Percentiles rank a stretch among this genome's conserved stretches.
Evolutionary conservation across 2,888 invertebrate species (phyloP).

Genomic region (Nephrotoma guestfalica): DNA sequence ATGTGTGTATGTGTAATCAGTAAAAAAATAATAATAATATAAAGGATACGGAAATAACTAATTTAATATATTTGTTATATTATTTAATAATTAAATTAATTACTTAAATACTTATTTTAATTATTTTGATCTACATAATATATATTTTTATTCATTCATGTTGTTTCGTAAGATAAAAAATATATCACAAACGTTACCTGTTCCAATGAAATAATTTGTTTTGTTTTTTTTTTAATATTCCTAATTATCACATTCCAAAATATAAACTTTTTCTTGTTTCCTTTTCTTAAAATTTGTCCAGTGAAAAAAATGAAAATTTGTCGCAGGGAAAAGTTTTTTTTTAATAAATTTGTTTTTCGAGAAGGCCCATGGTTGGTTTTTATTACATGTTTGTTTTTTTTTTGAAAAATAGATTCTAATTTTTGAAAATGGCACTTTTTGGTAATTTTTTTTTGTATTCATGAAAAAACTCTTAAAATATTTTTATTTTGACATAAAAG

Average conservation of each 20-base stretch:
- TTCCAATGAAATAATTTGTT: background rate
- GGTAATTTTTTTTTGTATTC: background rate
- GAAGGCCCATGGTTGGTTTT: background rate
- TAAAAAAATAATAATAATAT: background rate
- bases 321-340: background rate
- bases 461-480: background rate
- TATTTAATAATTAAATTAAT: background rate
- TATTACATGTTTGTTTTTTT: background rate
- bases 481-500: background rate
- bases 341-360: background rate
- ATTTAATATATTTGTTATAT: background rate
- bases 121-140: background rate
- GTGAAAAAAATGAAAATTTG: background rate
- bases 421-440: slow-evolving; percentile 1
- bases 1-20: background rate
- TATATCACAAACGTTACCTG: background rate
- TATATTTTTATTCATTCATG: background rate
- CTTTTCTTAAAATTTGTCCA: background rate
- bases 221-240: background rate
- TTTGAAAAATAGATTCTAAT: background rate
- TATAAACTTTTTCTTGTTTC: background rate
- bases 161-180: background rate
- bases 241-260: background rate
- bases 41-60: background rate
- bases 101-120: background rate